Conservation (phyloP, 2,888 invertebrate genomes). For the Steromphala cineraria region DNA sequence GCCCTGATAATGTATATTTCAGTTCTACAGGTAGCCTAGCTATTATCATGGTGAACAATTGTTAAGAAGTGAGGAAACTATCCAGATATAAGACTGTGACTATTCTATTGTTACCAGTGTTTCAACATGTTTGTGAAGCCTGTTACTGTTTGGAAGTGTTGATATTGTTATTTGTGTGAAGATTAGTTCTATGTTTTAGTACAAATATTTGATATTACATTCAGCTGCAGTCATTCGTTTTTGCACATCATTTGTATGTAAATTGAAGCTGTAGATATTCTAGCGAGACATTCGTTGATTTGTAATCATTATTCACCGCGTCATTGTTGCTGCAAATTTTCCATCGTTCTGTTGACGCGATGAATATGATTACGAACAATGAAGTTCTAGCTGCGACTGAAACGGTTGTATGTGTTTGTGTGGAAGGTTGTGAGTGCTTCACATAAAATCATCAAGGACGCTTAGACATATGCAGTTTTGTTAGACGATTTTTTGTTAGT, state of each 20-base stretch:
- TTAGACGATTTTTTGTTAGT: not conserved
- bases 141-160: not conserved
- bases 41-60: not conserved
- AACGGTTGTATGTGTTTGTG: too few species aligned
- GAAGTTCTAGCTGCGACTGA: not conserved
- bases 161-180: slow-evolving; percentile 4
- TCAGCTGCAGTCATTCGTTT: not conserved
- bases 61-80: not conserved
- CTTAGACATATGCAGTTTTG: not conserved
- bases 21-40: not conserved
- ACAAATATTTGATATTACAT: not conserved
- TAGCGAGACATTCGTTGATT: not conserved
- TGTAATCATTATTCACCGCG: not conserved
- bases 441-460: not conserved
- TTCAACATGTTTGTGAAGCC: not conserved
- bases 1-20: not conserved
- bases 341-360: not conserved
- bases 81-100: not conserved
- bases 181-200: not conserved
- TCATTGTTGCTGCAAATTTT: slow-evolving; percentile 4
- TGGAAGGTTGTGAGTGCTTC: not conserved
- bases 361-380: not conserved
- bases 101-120: too few species aligned
- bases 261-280: not conserved
- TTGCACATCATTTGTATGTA: not conserved